These are phyloP conservation scores for Sinella curviseta DNA, from an alignment of 1,140 invertebrate genomes.

Conservation along the genomic window DNA sequence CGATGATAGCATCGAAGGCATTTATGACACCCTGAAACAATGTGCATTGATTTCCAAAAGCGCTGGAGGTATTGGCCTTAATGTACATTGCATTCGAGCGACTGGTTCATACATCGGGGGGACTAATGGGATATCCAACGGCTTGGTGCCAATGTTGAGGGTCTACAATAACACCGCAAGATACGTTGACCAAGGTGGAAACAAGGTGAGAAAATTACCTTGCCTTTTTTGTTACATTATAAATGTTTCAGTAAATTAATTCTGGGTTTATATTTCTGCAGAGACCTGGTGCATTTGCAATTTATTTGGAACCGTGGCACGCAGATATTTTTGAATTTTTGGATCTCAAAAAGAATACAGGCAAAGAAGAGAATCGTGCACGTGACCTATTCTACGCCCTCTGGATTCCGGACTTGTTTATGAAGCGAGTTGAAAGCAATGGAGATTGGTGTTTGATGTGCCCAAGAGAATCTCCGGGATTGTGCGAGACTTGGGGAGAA, in stretches of 20 bases:
- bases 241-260: neutral
- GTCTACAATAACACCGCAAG: conserved; percentile 95
- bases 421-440: conserved; percentile 89
- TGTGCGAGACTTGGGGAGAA: conserved; percentile 89
- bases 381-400: conserved; percentile 96
- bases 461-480: conserved; percentile 86
- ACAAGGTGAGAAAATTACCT: conserved; percentile 66
- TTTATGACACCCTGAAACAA: conserved; percentile 90
- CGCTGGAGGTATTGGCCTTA: conserved; percentile 95
- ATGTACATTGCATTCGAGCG: conserved; percentile 93
- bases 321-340: conserved; percentile 95
- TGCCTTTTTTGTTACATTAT: conserved; percentile 15
- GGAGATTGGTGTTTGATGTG: conserved; percentile 95
- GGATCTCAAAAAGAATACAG: conserved; percentile 91
- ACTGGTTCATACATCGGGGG: conserved; percentile 89
- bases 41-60: conserved; percentile 96
- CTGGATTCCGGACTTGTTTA: conserved; percentile 99
- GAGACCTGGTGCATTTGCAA: conserved; percentile 96
- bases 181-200: conserved; percentile 98
- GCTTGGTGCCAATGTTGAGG: conserved; percentile 94
- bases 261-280: conserved; percentile 27
- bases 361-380: conserved; percentile 88
- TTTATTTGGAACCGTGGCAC: conserved; percentile 99
- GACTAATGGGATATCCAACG: conserved; percentile 93
- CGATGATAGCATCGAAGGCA: conserved; percentile 97